Percentiles rank a stretch among this genome's conserved stretches.
Conservation (phyloP, 2,888 invertebrate genomes). For the Scaptomyza caliginosa region DNA sequence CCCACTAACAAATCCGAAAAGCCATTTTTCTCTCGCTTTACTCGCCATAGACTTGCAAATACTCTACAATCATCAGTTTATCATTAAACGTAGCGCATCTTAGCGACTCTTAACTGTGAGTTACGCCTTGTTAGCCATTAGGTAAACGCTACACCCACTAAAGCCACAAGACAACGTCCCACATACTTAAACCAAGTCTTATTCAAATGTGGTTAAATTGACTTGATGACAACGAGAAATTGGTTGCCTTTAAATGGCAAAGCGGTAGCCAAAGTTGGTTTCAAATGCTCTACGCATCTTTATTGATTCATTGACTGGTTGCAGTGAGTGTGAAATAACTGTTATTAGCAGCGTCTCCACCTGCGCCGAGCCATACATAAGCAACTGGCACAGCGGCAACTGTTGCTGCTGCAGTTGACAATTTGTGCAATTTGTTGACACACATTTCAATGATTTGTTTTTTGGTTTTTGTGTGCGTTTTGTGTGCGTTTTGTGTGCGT, state of each 20-base stretch:
- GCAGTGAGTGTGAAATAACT: constrained; percentile 16
- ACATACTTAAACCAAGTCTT: too few relatives aligned
- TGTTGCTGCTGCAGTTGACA: constrained; percentile 10
- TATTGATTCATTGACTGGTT: constrained; percentile 5
- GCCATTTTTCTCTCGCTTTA: too few relatives aligned
- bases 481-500: constrained; percentile 64
- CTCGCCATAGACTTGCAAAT: too few relatives aligned
- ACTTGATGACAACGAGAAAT: constrained; percentile 25
- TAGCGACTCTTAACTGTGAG: background rate
- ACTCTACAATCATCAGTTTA: too few relatives aligned
- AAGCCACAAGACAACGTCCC: background rate
- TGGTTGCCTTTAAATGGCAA: constrained; percentile 16
- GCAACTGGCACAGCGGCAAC: constrained; percentile 20
- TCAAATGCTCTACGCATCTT: constrained; percentile 13
- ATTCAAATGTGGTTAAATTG: constrained; percentile 34
- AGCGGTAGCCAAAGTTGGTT: constrained; percentile 15
- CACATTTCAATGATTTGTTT: too few relatives aligned
- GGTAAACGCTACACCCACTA: background rate
- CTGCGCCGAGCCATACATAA: too few relatives aligned
- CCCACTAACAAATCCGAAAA: too few relatives aligned
- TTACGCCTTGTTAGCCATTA: background rate
- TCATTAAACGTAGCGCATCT: too few relatives aligned
- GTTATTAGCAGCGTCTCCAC: constrained; percentile 12
- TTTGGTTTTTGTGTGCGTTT: too few relatives aligned
- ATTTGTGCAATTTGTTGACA: too few relatives aligned